Evolutionary conservation across 2,113 vertebrate genomes (phyloP).

Genomic region (Callopanchax toddi): DNA sequence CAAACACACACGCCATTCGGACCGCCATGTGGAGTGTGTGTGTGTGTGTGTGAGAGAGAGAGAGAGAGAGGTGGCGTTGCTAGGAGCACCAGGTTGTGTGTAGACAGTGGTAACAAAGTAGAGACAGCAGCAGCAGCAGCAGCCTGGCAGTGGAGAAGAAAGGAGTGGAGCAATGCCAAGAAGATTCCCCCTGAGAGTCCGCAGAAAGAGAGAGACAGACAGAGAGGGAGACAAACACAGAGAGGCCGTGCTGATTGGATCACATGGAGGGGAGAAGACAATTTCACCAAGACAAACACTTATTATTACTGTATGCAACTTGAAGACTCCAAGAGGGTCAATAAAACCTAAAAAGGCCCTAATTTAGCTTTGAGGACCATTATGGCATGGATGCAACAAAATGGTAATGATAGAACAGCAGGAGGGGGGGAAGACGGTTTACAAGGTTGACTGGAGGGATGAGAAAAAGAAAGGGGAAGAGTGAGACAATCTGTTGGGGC

Average conservation of each 20-base stretch:
- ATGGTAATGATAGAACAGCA: constrained; percentile 62
- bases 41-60: constrained; percentile 30
- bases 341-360: constrained; percentile 26
- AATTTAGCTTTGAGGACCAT: constrained; percentile 29
- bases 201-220: constrained; percentile 65
- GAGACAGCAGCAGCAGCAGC: constrained; percentile 64
- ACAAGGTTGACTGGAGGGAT: constrained; percentile 65
- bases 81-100: constrained; percentile 81
- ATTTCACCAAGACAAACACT: constrained; percentile 39
- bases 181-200: constrained; percentile 77
- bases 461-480: constrained; percentile 53
- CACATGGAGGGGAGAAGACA: constrained; percentile 23
- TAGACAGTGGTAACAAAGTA: constrained; percentile 69
- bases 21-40: constrained; percentile 67
- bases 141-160: constrained; percentile 77
- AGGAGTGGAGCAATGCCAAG: constrained; percentile 83
- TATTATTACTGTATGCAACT: constrained; percentile 18
- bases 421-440: constrained; percentile 52
- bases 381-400: constrained; percentile 45
- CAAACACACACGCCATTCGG: constrained; percentile 34
- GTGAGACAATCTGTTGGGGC: constrained; percentile 64
- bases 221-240: constrained; percentile 60
- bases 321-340: constrained; percentile 25
- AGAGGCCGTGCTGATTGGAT: constrained; percentile 60
- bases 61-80: constrained; percentile 82